Conservation (phyloP, 2,888 invertebrate species). For the Hemistola chrysoprasaria region DNA sequence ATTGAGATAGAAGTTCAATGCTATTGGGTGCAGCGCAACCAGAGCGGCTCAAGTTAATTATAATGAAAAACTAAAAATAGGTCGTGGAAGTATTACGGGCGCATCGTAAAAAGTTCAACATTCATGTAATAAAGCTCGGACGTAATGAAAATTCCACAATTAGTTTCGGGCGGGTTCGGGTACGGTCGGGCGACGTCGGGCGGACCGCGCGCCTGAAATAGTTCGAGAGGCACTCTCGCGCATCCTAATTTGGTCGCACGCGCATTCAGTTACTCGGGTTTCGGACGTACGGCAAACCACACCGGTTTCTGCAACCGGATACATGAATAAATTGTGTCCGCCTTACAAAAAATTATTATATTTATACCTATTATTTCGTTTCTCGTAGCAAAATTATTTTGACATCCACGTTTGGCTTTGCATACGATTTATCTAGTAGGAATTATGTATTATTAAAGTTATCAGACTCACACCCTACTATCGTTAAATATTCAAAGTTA, state of each 20-base stretch:
- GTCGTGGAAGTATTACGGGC: constrained; percentile 30
- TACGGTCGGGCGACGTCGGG: constrained; percentile 48
- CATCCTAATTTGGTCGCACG: constrained; percentile 84
- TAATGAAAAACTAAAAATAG: constrained; percentile 29
- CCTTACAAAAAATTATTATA: no score
- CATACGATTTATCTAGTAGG: no score
- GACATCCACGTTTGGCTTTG: no score
- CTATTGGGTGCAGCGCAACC: no score
- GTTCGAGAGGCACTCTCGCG: constrained; percentile 56
- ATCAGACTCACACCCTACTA: no score
- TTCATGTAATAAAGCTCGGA: constrained; percentile 45
- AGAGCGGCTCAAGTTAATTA: constrained; percentile 4
- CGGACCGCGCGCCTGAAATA: constrained; percentile 74
- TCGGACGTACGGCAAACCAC: constrained; percentile 42
- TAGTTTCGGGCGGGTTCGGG: constrained; percentile 63
- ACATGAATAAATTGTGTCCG: no score
- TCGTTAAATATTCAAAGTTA: no score
- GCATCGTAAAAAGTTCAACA: constrained; percentile 30
- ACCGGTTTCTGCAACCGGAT: constrained; percentile 21
- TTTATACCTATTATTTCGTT: no score
- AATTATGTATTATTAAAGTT: no score
- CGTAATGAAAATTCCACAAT: constrained; percentile 59
- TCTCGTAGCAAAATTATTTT: no score
- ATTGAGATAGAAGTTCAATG: no score
- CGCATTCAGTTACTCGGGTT: constrained; percentile 62